phyloP scores from a whole-genome alignment of 2,113 vertebrate genomes.

The Glaucidium brasilianum region DNA sequence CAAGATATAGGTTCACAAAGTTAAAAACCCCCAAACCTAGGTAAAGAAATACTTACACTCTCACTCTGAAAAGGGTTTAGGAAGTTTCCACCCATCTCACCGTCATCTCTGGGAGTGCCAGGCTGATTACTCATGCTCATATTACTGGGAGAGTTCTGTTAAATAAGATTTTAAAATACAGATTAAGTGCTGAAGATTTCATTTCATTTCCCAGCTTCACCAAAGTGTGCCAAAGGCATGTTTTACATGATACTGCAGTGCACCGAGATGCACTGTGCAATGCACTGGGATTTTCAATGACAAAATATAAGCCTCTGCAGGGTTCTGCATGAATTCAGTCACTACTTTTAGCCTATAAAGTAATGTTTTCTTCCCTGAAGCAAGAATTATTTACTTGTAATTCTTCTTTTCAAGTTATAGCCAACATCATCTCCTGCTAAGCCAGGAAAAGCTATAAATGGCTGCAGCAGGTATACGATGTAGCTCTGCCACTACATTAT shows the following conservation, averaged over 20 bases:
- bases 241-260: neutral
- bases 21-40: neutral
- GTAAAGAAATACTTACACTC: slow-evolving; percentile 78
- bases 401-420: neutral
- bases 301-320: neutral
- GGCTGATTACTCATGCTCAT: slow-evolving; percentile 98
- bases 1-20: neutral
- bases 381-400: neutral
- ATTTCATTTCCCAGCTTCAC: neutral
- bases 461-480: neutral
- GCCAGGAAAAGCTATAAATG: neutral
- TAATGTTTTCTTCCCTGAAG: neutral
- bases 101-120: slow-evolving; percentile 94
- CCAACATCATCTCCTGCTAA: neutral
- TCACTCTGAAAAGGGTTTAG: slow-evolving; percentile 98
- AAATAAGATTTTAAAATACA: slow-evolving; percentile 52
- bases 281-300: neutral
- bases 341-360: neutral
- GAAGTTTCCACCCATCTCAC: slow-evolving; percentile 97
- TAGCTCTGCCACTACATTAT: neutral
- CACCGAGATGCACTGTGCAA: neutral
- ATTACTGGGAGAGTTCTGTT: slow-evolving; percentile 96
- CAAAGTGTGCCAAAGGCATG: neutral
- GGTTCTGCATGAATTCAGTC: neutral
- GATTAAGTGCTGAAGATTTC: neutral